These are phyloP conservation scores for Muscicapa adusta DNA, from an alignment of 2,113 vertebrate species.

Conservation along the genomic window DNA sequence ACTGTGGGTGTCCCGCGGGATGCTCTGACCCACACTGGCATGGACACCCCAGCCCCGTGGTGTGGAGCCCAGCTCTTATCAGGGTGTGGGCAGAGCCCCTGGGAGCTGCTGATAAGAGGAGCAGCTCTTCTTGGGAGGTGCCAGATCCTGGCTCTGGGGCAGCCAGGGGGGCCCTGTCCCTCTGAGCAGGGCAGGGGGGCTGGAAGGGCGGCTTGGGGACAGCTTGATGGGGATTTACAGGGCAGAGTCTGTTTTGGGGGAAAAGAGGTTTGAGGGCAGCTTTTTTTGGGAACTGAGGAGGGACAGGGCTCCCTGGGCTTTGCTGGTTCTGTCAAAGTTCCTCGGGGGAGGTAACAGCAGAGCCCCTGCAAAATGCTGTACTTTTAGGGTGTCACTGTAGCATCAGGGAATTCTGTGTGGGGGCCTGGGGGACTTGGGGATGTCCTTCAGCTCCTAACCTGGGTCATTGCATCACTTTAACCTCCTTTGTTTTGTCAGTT, in stretches of 20 bases:
- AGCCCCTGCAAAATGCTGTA: no score
- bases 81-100: background rate
- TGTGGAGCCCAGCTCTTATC: background rate
- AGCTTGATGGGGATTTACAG: background rate
- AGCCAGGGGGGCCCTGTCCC: background rate
- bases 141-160: background rate
- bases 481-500: background rate
- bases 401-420: background rate
- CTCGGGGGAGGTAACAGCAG: background rate
- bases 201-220: background rate
- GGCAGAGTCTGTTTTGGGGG: background rate
- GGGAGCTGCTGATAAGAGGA: conserved; percentile 4
- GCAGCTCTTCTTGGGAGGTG: accelerated
- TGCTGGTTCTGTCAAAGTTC: background rate
- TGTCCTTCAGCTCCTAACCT: background rate
- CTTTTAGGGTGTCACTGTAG: background rate
- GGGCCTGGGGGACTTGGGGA: background rate
- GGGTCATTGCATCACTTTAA: background rate
- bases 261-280: no score
- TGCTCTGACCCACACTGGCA: background rate
- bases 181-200: background rate
- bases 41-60: accelerated
- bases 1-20: accelerated
- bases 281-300: background rate
- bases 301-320: background rate